A percentile compares a stretch with the other conserved stretches of the same genome.
Evolutionary conservation across 2,797 vertebrate species (phyloP).

Genomic region (Diplodus sargus): DNA sequence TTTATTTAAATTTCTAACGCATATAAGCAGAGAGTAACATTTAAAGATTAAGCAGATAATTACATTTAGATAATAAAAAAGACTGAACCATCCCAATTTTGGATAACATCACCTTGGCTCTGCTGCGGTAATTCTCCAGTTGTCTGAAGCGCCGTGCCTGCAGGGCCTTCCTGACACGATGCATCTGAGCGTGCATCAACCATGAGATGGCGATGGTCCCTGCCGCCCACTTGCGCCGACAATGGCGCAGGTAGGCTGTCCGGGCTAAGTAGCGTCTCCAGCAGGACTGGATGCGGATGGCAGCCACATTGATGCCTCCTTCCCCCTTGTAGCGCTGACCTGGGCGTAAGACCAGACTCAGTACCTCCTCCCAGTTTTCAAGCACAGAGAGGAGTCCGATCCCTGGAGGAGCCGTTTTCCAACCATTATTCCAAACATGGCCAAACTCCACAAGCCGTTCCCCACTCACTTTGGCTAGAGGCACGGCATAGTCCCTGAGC

Average conservation of each 20-base stretch:
- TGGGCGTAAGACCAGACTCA: slow-evolving; percentile 72
- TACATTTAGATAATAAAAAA: background rate
- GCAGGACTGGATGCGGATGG: slow-evolving; percentile 83
- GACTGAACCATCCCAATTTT: background rate
- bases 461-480: slow-evolving; percentile 82
- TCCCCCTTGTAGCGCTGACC: slow-evolving; percentile 87
- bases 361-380: slow-evolving; percentile 81
- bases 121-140: slow-evolving; percentile 89
- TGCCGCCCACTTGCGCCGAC: slow-evolving; percentile 86
- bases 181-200: slow-evolving; percentile 79
- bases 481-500: slow-evolving; percentile 84
- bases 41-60: background rate
- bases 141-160: slow-evolving; percentile 85
- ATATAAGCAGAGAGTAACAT: background rate
- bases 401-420: slow-evolving; percentile 62
- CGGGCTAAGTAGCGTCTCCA: slow-evolving; percentile 83
- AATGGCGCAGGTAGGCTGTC: slow-evolving; percentile 73
- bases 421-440: slow-evolving; percentile 67
- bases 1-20: background rate
- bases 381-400: slow-evolving; percentile 80
- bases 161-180: slow-evolving; percentile 80
- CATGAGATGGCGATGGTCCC: slow-evolving; percentile 84
- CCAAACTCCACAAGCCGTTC: slow-evolving; percentile 73
- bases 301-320: slow-evolving; percentile 79
- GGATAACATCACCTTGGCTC: slow-evolving; percentile 87